Conservation (phyloP, 1,140 invertebrate genomes). For the Bombus terrestris region DNA sequence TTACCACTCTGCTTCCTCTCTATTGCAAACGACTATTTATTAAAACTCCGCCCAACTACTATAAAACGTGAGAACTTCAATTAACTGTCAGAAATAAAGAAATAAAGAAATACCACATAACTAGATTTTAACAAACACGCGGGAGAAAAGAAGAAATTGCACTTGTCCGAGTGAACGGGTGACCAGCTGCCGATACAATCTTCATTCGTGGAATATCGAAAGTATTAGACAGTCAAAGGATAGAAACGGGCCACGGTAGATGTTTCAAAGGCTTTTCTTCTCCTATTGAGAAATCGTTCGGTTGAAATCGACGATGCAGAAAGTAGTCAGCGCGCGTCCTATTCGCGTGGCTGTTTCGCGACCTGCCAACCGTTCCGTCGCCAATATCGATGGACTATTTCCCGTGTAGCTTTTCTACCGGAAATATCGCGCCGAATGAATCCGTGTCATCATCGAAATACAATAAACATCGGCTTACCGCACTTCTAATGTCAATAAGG, state of each 20-base stretch:
- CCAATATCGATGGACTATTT: slow-evolving; percentile 35
- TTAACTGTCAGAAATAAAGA: not conserved
- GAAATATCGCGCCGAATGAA: slow-evolving; percentile 6
- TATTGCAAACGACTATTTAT: not conserved
- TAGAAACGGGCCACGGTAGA: not conserved
- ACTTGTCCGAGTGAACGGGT: not conserved
- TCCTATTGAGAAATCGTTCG: not conserved
- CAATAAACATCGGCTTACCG: slow-evolving; percentile 18
- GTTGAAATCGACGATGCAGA: slow-evolving; percentile 9
- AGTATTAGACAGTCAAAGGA: slow-evolving; percentile 8
- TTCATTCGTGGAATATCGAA: slow-evolving; percentile 9
- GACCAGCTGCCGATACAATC: slow-evolving; percentile 23
- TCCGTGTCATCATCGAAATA: not conserved
- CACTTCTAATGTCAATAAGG: not conserved
- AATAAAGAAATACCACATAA: not conserved
- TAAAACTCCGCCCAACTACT: not conserved
- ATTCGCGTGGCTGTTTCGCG: not conserved
- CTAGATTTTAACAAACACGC: not conserved
- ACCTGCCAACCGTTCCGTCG: not conserved
- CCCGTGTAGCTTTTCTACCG: not conserved
- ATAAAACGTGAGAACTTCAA: not conserved
- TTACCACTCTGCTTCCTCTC: not conserved
- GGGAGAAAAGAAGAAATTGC: not conserved
- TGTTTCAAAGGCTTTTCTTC: slow-evolving; percentile 20
- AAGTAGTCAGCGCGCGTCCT: slow-evolving; percentile 10